Conservation (phyloP, 2,888 invertebrate species). For the Hesperia comma region DNA sequence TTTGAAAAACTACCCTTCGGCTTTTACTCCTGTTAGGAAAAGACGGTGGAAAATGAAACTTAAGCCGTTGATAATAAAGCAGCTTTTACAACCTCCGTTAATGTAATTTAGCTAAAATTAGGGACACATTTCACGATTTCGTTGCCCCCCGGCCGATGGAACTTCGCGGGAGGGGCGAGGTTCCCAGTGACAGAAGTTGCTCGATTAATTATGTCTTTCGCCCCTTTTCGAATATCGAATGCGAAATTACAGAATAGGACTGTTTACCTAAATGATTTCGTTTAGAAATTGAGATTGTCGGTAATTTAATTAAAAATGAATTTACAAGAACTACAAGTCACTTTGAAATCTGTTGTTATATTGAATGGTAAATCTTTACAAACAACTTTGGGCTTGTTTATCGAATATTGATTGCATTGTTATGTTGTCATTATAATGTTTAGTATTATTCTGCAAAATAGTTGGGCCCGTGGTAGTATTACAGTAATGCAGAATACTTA, state of each 20-base stretch:
- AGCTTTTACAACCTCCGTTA: slow-evolving; percentile 45
- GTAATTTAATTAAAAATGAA: slow-evolving; percentile 36
- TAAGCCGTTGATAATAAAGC: slow-evolving; percentile 46
- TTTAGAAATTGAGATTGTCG: slow-evolving; percentile 48
- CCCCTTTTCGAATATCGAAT: slow-evolving; percentile 65
- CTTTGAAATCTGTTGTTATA: slow-evolving; percentile 16
- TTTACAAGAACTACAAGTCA: slow-evolving; percentile 15
- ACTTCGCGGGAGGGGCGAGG: slow-evolving; percentile 44
- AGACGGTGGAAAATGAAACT: slow-evolving; percentile 46
- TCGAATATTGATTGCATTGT: too few relatives aligned
- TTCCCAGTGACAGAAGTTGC: slow-evolving; percentile 68
- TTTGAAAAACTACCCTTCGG: slow-evolving; percentile 71
- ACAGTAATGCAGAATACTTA: too few relatives aligned
- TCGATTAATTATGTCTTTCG: slow-evolving; percentile 76
- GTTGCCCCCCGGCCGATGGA: slow-evolving; percentile 49
- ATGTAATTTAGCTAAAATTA: slow-evolving; percentile 56
- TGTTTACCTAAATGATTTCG: slow-evolving; percentile 62
- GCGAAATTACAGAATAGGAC: slow-evolving; percentile 57
- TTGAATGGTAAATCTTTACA: slow-evolving; percentile 14
- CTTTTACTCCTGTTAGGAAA: slow-evolving; percentile 39
- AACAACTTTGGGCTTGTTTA: background rate
- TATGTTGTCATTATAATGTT: too few relatives aligned
- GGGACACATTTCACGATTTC: slow-evolving; percentile 58
- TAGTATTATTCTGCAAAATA: too few relatives aligned
- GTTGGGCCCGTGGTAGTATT: too few relatives aligned